Base-by-base conservation (phyloP, 2,113 vertebrate genomes). In the Willisornis vidua region DNA sequence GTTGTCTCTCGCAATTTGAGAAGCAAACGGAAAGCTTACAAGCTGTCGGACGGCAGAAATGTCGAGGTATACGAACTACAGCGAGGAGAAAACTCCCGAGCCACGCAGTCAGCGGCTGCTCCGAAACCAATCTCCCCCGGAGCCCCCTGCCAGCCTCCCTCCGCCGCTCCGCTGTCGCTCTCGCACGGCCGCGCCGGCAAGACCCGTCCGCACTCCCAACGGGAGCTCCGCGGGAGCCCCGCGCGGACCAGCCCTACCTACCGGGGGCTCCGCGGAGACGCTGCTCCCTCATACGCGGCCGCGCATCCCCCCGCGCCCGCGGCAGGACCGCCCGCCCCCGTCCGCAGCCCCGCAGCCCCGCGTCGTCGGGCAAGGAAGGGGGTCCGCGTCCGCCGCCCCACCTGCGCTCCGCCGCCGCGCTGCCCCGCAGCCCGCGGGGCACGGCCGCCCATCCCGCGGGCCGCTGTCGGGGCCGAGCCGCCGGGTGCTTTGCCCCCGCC, bases 361-460 rank as follows among this genome's bases (percentile, higher is more conserved):
- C 41, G 41, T 14, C 41, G 41, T 41, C 41, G 41, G 41, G 41
- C 41, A 41, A 41, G 41, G 41, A 41, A 41, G 41, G 41, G 41
- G 16, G 26, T 54, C 52, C 52, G 26, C 48, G 67, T 57, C n/a
- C 51, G 39, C 46, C 59, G 31, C 41, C 71, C 62, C 73, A 88
- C 93, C 93, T 89, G 80, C 41, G 59, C 81, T 86, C 65, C 81
- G 74, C 66, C 63, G 68, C 68, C 58, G 70, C 59, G 66, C 80
- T 66, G 79, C 49, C 71, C 85, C 66, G 59, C 90, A 39, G 62
- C 63, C 67, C 80, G 29, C 70, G 63, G 94, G 75, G 3, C 75
- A 19, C 91, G 55, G 80, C 66, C 66, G 57, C 85, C 57, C 94
- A 95, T 95, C n/a, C 88, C 85, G 72, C 49, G 71, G 85, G 88